Conservation (phyloP, 2,113 vertebrate genomes). For the Pitta sordida region DNA sequence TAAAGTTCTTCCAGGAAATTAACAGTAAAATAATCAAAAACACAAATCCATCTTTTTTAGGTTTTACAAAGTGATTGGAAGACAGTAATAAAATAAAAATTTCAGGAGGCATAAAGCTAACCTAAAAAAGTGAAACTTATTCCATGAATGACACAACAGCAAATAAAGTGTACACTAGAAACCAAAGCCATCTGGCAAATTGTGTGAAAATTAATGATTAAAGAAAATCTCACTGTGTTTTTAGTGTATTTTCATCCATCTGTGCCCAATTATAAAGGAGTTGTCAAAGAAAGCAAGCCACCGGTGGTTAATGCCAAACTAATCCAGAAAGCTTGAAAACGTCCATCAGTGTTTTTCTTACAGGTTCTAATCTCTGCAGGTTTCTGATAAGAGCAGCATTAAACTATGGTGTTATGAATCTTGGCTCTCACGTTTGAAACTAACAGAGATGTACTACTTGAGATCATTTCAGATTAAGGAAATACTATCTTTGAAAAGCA, state of each 20-base stretch:
- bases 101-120: not conserved
- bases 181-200: constrained; percentile 45
- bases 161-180: constrained; percentile 18
- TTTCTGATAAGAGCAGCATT: constrained; percentile 47
- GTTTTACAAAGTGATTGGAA: not conserved
- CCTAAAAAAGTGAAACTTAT: not conserved
- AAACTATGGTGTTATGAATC: constrained; percentile 30
- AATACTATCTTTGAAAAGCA: constrained; percentile 10
- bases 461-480: constrained; percentile 52
- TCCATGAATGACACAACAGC: not conserved
- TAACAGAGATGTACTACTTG: constrained; percentile 40
- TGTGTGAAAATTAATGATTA: constrained; percentile 59
- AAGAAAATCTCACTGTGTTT: constrained; percentile 46
- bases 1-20: not conserved
- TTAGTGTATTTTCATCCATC: constrained; percentile 52
- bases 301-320: constrained; percentile 19
- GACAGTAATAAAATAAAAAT: not conserved
- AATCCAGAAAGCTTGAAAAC: constrained; percentile 31
- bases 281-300: constrained; percentile 41
- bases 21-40: not conserved
- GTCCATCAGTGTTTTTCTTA: not conserved
- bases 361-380: constrained; percentile 49
- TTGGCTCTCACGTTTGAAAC: constrained; percentile 16
- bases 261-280: constrained; percentile 48
- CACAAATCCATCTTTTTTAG: not conserved